Conservation (phyloP, 2,888 invertebrate species). For the Drosophila parthenogenetica region DNA sequence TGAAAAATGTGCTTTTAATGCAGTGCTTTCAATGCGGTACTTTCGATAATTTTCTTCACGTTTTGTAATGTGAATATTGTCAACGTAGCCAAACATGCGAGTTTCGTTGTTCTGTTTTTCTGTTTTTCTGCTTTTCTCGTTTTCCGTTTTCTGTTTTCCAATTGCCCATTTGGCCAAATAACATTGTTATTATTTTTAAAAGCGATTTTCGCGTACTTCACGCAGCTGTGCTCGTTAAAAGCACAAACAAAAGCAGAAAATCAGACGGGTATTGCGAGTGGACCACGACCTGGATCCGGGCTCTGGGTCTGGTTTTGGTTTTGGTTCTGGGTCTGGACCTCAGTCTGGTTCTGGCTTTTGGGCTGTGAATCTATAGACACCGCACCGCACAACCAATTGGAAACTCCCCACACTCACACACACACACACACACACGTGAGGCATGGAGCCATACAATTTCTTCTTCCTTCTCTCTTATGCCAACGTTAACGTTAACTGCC, state of each 20-base stretch:
- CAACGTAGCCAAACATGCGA: conserved; percentile 1
- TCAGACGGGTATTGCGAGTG: conserved; percentile 6
- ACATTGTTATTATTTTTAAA: conserved; percentile 74
- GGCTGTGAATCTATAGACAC: conserved; percentile 3
- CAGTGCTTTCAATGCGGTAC: background rate
- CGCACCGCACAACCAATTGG: conserved; percentile 8
- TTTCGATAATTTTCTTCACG: background rate
- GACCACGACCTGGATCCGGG: conserved; percentile 15
- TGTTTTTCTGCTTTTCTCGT: background rate
- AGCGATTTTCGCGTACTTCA: conserved; percentile 66
- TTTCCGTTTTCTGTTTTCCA: background rate
- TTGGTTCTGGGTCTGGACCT: background rate
- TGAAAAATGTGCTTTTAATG: background rate
- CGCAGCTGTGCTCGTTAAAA: conserved; percentile 76
- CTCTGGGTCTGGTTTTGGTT: background rate
- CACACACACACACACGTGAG: conserved; percentile 5
- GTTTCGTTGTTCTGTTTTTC: background rate
- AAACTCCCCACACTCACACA: background rate
- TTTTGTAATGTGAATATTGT: conserved; percentile 2
- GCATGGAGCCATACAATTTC: conserved; percentile 2
- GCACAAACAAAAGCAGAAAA: conserved; percentile 52
- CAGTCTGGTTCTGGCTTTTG: background rate
- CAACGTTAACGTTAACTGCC: conserved; percentile 20
- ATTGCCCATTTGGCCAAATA: conserved; percentile 16
- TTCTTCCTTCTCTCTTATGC: background rate